Base-by-base conservation (phyloP, 2,797 vertebrate genomes). In the Linurgus olivaceus region DNA sequence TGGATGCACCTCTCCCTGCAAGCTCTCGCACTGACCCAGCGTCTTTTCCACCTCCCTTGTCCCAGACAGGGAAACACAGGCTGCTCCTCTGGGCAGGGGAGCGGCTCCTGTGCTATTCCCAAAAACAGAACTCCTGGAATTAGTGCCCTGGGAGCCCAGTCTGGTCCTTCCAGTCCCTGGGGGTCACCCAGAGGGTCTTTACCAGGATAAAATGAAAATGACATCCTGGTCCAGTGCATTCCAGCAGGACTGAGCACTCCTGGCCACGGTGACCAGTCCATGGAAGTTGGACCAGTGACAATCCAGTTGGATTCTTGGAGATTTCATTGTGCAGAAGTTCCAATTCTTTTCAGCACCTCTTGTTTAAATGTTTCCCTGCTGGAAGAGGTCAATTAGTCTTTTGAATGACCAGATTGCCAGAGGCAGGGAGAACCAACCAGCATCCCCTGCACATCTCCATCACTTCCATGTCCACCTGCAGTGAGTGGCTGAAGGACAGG, bases 401-500 rank as follows among this genome's bases (percentile, higher is more conserved):
- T 65, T 25, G 33, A 35, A 17, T 42, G 20, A 17, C 24, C 42
- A 35, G 25, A 31, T 5, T 57, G 20, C 51, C 50, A 57, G 5
- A 73, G 51, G 17, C 4, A 84, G 35, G 70, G 35, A 57, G 50
- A 42, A 35, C 14, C 42, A 35, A 10, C 4, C 35, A 48, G 26
- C 50, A 35, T 17, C 57, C 42, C 42, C 68, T 55, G 42, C 29
- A 16, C 16, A 9, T 28, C 68, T 48, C 42, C 59, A 35, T 31
- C 59, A 17, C 35, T 21, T 73, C 31, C 44, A 42, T 2, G 14
- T 14, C 20, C 51, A 73, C 20, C 59, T 35, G 59, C 31, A 48
- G 18, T 0, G 9, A 35, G 59, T 11, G 20, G 59, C 51, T 0
- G 1, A 33, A 13, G 20, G 58, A 4, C 44, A 74, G 59, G 35